These are phyloP conservation scores for Empidonax traillii DNA, from an alignment of 2,113 vertebrate genomes.

Conservation along the genomic window DNA sequence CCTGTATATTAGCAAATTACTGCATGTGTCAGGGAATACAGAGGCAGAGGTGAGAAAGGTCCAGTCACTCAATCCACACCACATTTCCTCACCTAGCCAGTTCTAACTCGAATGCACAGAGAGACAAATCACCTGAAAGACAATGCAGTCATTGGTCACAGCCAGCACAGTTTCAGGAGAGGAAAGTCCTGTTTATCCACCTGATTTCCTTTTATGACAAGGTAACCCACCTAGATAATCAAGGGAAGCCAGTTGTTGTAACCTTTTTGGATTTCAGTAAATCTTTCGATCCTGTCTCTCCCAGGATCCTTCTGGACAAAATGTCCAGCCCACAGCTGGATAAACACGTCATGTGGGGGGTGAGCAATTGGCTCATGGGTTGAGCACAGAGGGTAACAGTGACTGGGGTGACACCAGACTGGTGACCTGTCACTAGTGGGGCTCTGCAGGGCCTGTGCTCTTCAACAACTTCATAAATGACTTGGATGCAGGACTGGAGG, in stretches of 20 bases:
- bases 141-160: neutral
- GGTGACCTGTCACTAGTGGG: neutral
- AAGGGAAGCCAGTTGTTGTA: neutral
- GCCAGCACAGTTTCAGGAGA: neutral
- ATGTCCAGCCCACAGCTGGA: neutral
- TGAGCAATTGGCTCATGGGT: neutral
- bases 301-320: neutral
- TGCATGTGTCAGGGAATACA: neutral
- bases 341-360: neutral
- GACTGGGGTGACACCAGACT: neutral
- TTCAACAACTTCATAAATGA: neutral
- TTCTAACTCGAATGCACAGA: neutral
- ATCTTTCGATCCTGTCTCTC: neutral
- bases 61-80: neutral
- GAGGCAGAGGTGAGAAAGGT: neutral
- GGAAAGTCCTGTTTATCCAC: neutral
- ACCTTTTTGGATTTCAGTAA: neutral
- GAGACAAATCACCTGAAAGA: neutral
- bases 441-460: neutral
- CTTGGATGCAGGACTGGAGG: neutral
- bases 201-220: neutral
- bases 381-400: neutral
- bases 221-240: neutral
- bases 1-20: neutral
- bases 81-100: neutral